Evolutionary conservation across 2,797 vertebrate species (phyloP), one percentile per base, ranked within the genome.

Genomic region (Myotis findleyi): DNA sequence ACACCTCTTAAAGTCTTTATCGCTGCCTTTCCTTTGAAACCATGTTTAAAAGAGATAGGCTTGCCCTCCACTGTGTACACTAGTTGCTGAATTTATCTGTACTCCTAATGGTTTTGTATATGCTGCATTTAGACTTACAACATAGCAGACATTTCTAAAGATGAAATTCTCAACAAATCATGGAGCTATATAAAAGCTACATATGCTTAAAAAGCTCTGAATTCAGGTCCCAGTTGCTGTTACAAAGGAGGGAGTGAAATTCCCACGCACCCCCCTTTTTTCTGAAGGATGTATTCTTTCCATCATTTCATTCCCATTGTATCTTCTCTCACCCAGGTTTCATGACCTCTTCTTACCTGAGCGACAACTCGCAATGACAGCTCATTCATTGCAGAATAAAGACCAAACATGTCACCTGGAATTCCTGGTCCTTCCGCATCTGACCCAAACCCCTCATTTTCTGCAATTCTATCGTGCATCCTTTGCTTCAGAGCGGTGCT

Each of bases 21-120:
- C 98, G 98, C 98, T 98, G 98, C 98, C 98, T 98, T 98, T 97
- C 95, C 98, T 93, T 97, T 30, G 97, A 97, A 97, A 97, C 98
- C 96, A 80, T 97, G 97, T 97, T 97, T 98, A 98, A 98, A 98
- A 98, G 73, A 97, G 97, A 98, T 72, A 97, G 98, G 97, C 97
- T 97, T 97, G 97, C 97, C 97, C 97, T 97, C 95, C 97, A 98
- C 97, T 97, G 98, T 53, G 2, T 98, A 98, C 98, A 98, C 98
- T 98, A 98, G 98, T 98, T 97, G 98, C 98, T 98, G 98, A 98
- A 97, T 97, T 98, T 97, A 97, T 97, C 95, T 97, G 92, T 98
- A 96, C 97, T 96, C 97, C 98, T 98, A 98, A 98, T 97, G 97
- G 72, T 98, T 97, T 97, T 98, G 98, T 98, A 97, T 97, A 98